phyloP scores from a whole-genome alignment of 2,888 invertebrate genomes.

The Podabrus alpinus region DNA sequence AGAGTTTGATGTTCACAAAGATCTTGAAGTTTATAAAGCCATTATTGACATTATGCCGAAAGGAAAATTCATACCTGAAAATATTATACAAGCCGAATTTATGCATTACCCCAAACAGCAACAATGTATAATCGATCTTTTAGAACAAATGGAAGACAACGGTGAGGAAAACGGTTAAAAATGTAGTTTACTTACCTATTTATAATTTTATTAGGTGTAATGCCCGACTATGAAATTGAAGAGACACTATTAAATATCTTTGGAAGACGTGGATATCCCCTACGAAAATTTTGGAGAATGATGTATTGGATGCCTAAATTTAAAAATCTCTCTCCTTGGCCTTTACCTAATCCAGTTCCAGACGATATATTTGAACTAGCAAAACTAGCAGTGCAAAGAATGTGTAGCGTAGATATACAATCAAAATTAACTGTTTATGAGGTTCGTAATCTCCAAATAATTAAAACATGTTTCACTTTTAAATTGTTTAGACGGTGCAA shows the following conservation, averaged over 20 bases:
- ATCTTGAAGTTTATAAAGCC: slow-evolving; percentile 83
- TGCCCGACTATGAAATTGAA: slow-evolving; percentile 90
- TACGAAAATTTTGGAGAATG: slow-evolving; percentile 79
- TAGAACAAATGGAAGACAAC: slow-evolving; percentile 94
- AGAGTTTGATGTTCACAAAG: slow-evolving; percentile 86
- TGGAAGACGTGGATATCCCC: slow-evolving; percentile 74
- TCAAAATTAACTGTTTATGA: slow-evolving; percentile 68
- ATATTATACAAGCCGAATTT: slow-evolving; percentile 84
- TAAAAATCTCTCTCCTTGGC: slow-evolving; percentile 86
- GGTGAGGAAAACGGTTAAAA: slow-evolving; percentile 57
- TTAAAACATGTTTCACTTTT: slow-evolving; percentile 10
- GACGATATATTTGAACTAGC: slow-evolving; percentile 78
- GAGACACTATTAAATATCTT: slow-evolving; percentile 81
- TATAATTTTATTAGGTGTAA: slow-evolving; percentile 67
- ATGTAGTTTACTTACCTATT: background rate
- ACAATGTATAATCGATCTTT: slow-evolving; percentile 84
- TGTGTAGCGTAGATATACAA: slow-evolving; percentile 79
- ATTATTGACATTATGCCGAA: slow-evolving; percentile 86
- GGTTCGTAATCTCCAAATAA: slow-evolving; percentile 51
- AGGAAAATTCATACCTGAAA: slow-evolving; percentile 82
- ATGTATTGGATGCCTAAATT: slow-evolving; percentile 95
- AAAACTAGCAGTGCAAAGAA: slow-evolving; percentile 79
- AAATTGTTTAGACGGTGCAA: slow-evolving; percentile 63
- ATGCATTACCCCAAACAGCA: slow-evolving; percentile 96
- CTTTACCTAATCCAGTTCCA: slow-evolving; percentile 77